Evolutionary conservation across 2,888 invertebrate species (phyloP).

Genomic region (Tillus elongatus): DNA sequence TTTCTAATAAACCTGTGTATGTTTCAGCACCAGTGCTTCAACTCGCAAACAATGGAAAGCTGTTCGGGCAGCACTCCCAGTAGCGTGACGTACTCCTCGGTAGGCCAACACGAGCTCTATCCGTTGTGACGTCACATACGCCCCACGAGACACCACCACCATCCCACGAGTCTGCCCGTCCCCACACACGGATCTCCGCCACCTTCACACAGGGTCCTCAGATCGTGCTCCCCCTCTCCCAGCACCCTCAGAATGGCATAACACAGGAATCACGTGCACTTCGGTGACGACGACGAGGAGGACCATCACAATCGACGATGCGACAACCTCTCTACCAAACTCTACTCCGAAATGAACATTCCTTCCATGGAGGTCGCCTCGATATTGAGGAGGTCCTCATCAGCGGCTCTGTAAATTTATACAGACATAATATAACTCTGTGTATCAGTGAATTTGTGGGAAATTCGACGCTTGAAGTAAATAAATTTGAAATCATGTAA

Average conservation of each 20-base stretch:
- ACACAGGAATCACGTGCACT: slow-evolving; percentile 9
- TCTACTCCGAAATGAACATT: no score
- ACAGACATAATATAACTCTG: no score
- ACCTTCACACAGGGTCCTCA: slow-evolving; percentile 31
- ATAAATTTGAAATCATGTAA: no score
- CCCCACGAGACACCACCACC: slow-evolving; percentile 33
- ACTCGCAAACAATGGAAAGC: slow-evolving; percentile 37
- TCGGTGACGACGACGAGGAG: no score
- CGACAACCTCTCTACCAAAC: no score
- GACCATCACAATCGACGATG: no score
- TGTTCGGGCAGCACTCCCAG: slow-evolving; percentile 38
- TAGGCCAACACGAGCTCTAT: slow-evolving; percentile 57
- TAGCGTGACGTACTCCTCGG: slow-evolving; percentile 50
- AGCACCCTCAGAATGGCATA: slow-evolving; percentile 34
- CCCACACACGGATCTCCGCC: slow-evolving; percentile 26
- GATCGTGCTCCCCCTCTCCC: slow-evolving; percentile 37
- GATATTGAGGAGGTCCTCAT: no score
- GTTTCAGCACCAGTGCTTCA: slow-evolving; percentile 42
- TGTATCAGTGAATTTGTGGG: no score
- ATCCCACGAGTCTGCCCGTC: slow-evolving; percentile 26
- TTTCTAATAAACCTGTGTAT: no score
- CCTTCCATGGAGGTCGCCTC: no score
- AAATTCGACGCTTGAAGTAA: no score
- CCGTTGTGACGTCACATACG: slow-evolving; percentile 57
- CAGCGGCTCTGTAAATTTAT: no score